Base-by-base conservation (phyloP, 2,888 invertebrate genomes). In the Cryptops parisi region DNA sequence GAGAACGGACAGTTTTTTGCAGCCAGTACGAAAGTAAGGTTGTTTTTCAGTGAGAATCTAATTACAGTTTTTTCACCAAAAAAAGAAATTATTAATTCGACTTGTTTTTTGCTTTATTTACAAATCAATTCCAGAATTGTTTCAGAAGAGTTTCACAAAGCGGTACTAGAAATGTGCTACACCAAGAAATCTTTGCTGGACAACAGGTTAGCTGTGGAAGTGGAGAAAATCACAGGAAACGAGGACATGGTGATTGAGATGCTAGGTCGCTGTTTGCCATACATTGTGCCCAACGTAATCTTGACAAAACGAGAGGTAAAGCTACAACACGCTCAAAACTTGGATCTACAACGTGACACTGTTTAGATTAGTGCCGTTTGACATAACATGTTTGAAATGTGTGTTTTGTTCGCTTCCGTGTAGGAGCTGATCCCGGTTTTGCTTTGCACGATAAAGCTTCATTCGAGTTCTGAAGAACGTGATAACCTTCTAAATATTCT, bases 231-330 rank as follows among this genome's bases (percentile, higher is more conserved):
- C 15, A 56, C 57, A 5, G 54, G 55, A 46, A 38, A 62, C 70
- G 15, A 54, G 46, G 59, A 60, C 38, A 64, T 63, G 48, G 64
- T 70, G 12, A 70, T 78, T 6, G 68, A 73, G 24, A 72, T 77
- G 62, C 65, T 79, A 47, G 72, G 76, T 1, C 64, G 73, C 52
- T 75, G 76, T 56, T 68, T 81, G 55, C 76, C 78, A 21, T 72
- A 75, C 61, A 78, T 82, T 55, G 76, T 80, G 55, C 80, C 81
- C 2, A 80, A 81, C 68, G 75, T 82, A 43, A 73, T 81, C 49
- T 67, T 80, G 26, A 78, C 79, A 58, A 80, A 79, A 65, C 69
- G 81, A 53, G 80, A 81, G 67, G 73, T 72, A 57, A 57, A 64
- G 57, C 6, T n/a, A n/a, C n/a, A n/a, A n/a, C n/a, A n/a, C n/a